Conservation (phyloP, 2,888 invertebrate genomes). For the Latheticus oryzae region DNA sequence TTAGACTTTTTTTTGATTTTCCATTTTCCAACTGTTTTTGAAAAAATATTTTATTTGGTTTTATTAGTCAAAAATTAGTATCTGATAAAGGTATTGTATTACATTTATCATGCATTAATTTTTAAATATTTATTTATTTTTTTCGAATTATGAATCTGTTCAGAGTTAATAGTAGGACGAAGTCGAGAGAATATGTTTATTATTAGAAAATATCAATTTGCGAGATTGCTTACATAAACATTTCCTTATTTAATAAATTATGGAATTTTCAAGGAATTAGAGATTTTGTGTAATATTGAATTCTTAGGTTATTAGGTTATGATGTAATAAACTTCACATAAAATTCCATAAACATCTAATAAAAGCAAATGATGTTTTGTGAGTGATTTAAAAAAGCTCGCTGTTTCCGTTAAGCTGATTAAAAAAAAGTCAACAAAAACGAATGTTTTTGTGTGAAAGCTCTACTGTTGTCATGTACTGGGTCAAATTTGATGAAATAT, state of each 20-base stretch:
- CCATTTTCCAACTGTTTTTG: too few relatives aligned
- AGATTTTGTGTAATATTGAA: conserved; percentile 30
- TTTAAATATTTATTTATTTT: too few relatives aligned
- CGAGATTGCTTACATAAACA: conserved; percentile 25
- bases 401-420: conserved; percentile 7
- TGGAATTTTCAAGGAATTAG: conserved; percentile 34
- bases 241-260: conserved; percentile 39
- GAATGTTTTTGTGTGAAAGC: conserved; percentile 23
- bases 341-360: conserved; percentile 25
- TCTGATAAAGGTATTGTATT: too few relatives aligned
- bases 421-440: conserved; percentile 11
- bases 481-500: conserved; percentile 41
- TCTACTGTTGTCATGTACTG: conserved; percentile 26
- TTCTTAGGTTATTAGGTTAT: conserved; percentile 36
- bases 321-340: conserved; percentile 29
- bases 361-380: conserved; percentile 23
- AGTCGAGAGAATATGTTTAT: conserved; percentile 12
- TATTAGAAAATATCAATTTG: conserved; percentile 28
- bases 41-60: too few relatives aligned
- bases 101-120: too few relatives aligned
- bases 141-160: too few relatives aligned
- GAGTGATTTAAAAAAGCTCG: background rate
- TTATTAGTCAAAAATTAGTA: too few relatives aligned
- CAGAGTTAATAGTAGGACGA: too few relatives aligned
- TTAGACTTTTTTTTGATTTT: too few relatives aligned